Conservation (phyloP, 2,797 vertebrate species). For the Sorex maritimensis region DNA sequence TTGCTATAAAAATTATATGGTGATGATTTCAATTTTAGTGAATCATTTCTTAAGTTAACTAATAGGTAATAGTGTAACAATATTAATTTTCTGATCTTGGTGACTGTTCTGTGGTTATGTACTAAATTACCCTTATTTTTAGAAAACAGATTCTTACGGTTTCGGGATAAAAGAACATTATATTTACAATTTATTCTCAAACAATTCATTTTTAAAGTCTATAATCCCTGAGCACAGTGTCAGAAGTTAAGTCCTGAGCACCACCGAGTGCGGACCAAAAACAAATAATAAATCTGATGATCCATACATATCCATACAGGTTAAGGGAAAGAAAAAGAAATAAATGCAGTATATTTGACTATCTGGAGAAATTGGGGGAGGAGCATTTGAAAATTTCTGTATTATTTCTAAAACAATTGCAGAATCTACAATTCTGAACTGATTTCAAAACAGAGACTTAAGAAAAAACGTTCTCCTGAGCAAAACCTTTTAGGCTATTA, state of each 20-base stretch:
- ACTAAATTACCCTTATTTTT: slow-evolving; percentile 46
- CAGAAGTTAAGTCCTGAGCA: too few species aligned
- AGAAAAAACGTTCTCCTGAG: slow-evolving; percentile 38
- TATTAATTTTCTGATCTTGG: slow-evolving; percentile 51
- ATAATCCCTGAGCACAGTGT: too few species aligned
- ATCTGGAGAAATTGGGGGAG: slow-evolving; percentile 4
- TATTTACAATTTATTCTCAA: slow-evolving; percentile 55
- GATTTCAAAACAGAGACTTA: slow-evolving; percentile 62
- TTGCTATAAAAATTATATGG: slow-evolving; percentile 37
- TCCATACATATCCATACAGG: slow-evolving; percentile 17
- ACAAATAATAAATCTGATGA: slow-evolving; percentile 11
- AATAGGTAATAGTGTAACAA: slow-evolving; percentile 21
- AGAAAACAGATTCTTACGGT: slow-evolving; percentile 28
- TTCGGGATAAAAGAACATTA: slow-evolving; percentile 25
- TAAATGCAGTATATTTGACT: slow-evolving; percentile 7
- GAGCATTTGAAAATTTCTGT: slow-evolving; percentile 28
- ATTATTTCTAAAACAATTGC: slow-evolving; percentile 29
- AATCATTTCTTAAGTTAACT: slow-evolving; percentile 52
- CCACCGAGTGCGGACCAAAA: too few species aligned
- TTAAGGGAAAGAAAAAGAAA: not conserved
- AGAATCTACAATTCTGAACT: slow-evolving; percentile 60
- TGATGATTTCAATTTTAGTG: slow-evolving; percentile 25
- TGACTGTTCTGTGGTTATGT: not conserved
- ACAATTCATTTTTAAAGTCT: slow-evolving; percentile 8
- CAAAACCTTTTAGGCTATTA: slow-evolving; percentile 57